phyloP scores from a whole-genome alignment of 2,888 invertebrate species.

The Azorinus chamasolen region DNA sequence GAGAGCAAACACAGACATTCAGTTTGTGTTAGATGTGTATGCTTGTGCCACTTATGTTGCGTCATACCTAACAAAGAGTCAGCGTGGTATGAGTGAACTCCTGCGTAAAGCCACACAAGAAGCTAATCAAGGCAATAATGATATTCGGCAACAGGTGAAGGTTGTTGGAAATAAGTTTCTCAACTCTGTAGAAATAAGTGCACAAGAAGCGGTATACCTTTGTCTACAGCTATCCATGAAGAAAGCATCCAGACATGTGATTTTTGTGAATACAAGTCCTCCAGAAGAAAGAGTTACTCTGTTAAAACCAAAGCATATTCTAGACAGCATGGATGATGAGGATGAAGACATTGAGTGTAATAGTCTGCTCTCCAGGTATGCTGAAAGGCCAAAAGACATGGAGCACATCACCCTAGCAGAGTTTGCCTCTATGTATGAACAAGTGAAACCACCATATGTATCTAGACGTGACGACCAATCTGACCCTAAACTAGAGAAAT shows the following conservation, averaged over 20 bases:
- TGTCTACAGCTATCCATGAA: conserved; percentile 68
- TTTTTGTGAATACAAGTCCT: conserved; percentile 69
- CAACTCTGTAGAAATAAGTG: conserved; percentile 70
- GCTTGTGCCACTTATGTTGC: conserved; percentile 67
- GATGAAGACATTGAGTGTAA: conserved; percentile 50
- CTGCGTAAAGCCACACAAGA: conserved; percentile 60
- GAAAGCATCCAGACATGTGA: conserved; percentile 40
- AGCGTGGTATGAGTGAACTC: conserved; percentile 66
- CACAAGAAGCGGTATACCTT: conserved; percentile 75
- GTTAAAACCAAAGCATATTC: conserved; percentile 67
- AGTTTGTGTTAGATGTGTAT: conserved; percentile 51
- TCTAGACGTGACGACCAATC: conserved; percentile 43
- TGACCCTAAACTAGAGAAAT: background rate
- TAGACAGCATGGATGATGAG: conserved; percentile 61
- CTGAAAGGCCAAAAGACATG: conserved; percentile 41
- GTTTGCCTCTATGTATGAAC: conserved; percentile 49
- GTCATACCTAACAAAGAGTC: conserved; percentile 64
- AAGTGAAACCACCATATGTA: background rate
- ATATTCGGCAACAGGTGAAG: conserved; percentile 51
- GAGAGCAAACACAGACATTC: conserved; percentile 58
- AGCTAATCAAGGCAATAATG: conserved; percentile 43
- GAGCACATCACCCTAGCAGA: conserved; percentile 50
- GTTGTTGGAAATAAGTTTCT: too few species aligned
- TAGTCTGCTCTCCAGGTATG: conserved; percentile 53
- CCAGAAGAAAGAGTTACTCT: conserved; percentile 71